Conservation (phyloP, 2,888 invertebrate species). For the Dendrolimus pini region DNA sequence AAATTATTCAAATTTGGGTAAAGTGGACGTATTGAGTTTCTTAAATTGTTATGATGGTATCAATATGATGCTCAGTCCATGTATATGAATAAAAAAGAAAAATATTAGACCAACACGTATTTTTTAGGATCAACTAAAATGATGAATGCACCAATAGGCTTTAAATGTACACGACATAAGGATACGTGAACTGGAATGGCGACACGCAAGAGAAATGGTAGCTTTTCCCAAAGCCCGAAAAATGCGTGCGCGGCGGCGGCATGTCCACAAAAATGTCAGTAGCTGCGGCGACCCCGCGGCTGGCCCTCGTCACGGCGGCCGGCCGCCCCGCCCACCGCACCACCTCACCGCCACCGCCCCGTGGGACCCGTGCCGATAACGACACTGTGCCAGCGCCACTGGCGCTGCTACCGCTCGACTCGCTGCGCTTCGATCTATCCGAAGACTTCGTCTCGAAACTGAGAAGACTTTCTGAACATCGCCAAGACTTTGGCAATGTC, state of each 20-base stretch:
- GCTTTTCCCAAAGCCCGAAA: slow-evolving; percentile 71
- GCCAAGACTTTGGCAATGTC: slow-evolving; percentile 61
- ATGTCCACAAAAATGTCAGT: slow-evolving; percentile 64
- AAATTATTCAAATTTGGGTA: background rate
- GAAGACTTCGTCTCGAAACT: slow-evolving; percentile 42
- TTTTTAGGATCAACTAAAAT: no score
- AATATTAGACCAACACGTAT: no score
- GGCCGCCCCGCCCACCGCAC: slow-evolving; percentile 65
- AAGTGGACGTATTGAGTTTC: background rate
- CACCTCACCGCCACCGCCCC: slow-evolving; percentile 50
- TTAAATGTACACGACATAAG: slow-evolving; percentile 68
- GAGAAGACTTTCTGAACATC: slow-evolving; percentile 61
- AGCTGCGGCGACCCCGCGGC: slow-evolving; percentile 67
- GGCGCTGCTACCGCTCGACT: slow-evolving; percentile 39
- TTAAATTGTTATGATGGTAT: background rate
- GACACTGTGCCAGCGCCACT: slow-evolving; percentile 6
- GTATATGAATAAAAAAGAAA: no score
- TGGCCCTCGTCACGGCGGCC: slow-evolving; percentile 72
- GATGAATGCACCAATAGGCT: slow-evolving; percentile 1
- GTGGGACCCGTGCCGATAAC: slow-evolving; percentile 22
- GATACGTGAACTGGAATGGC: slow-evolving; percentile 69
- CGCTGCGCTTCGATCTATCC: slow-evolving; percentile 45
- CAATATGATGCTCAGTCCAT: background rate
- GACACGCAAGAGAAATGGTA: slow-evolving; percentile 75
- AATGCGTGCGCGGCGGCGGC: slow-evolving; percentile 68